Percentiles rank a stretch among this genome's conserved stretches.
Evolutionary conservation across 2,888 invertebrate genomes (phyloP).

Genomic region (Didymodactylos carnosus): DNA sequence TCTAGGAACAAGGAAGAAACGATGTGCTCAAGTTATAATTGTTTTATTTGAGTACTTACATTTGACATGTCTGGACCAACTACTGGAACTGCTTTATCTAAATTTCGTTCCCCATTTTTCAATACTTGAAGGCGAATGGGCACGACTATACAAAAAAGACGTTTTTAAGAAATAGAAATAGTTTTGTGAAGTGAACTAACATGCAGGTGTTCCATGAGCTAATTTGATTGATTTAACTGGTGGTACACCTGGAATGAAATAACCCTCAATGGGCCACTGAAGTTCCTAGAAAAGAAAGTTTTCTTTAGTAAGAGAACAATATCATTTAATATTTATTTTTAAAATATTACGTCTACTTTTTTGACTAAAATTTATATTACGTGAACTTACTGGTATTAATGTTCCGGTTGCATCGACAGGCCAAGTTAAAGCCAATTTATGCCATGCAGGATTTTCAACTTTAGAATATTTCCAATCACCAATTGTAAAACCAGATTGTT

Average conservation of each 20-base stretch:
- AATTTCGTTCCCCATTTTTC: conserved; percentile 29
- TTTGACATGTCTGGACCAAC: conserved; percentile 20
- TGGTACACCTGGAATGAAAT: conserved; percentile 29
- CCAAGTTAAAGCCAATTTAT: conserved; percentile 32
- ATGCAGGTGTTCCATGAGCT: background rate
- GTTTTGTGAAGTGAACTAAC: background rate
- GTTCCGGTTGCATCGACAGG: conserved; percentile 26
- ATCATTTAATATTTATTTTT: too few species aligned
- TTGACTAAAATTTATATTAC: too few species aligned
- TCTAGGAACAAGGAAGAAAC: background rate
- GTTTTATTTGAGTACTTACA: too few species aligned
- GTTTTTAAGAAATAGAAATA: background rate
- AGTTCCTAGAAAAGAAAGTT: conserved; percentile 23
- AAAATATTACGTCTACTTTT: too few species aligned
- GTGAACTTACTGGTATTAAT: conserved; percentile 25
- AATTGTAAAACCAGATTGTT: conserved; percentile 29
- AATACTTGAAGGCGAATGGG: conserved; percentile 23
- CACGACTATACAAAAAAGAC: conserved; percentile 22
- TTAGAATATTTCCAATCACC: conserved; percentile 33
- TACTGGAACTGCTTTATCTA: conserved; percentile 21
- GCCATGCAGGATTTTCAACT: conserved; percentile 29
- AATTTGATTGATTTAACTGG: conserved; percentile 20
- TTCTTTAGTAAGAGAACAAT: too few species aligned
- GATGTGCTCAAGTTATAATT: too few species aligned
- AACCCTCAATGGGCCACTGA: conserved; percentile 35